Evolutionary conservation across 2,797 vertebrate genomes (phyloP).

Genomic region (Phalanger gymnotis): DNA sequence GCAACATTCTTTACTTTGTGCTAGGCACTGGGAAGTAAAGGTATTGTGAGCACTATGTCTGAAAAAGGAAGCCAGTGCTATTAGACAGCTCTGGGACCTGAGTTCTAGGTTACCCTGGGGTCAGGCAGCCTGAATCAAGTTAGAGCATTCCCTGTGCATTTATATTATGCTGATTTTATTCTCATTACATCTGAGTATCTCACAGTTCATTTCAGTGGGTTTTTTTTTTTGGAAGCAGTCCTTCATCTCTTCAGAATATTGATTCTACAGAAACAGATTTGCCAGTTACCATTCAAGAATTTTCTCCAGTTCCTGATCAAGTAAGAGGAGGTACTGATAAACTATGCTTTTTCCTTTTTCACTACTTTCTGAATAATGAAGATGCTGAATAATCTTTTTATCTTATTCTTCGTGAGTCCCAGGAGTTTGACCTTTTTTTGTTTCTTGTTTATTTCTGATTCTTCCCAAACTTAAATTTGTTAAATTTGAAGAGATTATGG

Average conservation of each 20-base stretch:
- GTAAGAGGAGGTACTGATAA: conserved; percentile 83
- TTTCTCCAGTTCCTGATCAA: conserved; percentile 67
- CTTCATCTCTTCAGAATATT: conserved; percentile 57
- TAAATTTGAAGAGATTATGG: conserved; percentile 12
- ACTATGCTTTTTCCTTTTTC: not conserved
- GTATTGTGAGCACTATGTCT: not conserved
- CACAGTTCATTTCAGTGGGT: conserved; percentile 37
- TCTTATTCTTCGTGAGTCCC: conserved; percentile 4
- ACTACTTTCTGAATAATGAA: conserved; percentile 39
- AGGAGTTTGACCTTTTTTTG: conserved; percentile 20
- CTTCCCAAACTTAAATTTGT: conserved; percentile 26
- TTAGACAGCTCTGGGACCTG: not conserved
- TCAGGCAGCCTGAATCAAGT: not conserved
- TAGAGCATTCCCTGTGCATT: not conserved
- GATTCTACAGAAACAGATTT: conserved; percentile 67
- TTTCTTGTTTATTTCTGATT: not conserved
- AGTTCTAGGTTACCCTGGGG: not conserved
- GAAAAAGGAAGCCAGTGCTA: not conserved
- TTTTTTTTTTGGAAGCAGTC: conserved; percentile 75
- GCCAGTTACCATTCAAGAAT: conserved; percentile 44
- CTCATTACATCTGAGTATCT: not conserved
- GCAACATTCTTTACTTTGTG: not conserved
- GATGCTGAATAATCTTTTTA: not conserved
- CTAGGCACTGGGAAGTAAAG: not conserved
- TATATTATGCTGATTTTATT: not conserved